Percentiles rank a stretch among this genome's conserved stretches.
These are phyloP conservation scores for Lumbricus terrestris DNA, from an alignment of 2,888 invertebrate species.

Conservation along the genomic window DNA sequence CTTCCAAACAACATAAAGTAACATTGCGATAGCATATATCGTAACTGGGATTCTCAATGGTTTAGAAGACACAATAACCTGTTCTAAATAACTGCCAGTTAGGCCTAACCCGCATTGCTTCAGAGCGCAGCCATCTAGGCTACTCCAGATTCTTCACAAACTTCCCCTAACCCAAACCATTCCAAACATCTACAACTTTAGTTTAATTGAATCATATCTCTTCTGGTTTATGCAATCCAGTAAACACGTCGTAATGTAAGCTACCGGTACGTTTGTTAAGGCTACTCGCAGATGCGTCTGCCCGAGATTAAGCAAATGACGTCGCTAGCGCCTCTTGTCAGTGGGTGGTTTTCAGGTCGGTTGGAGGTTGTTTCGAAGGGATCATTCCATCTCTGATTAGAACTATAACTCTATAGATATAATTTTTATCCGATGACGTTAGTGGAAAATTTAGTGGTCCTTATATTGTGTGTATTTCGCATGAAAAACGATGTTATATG, in stretches of 20 bases:
- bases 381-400: too few species aligned
- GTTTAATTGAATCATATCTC: too few species aligned
- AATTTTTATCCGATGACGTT: not conserved
- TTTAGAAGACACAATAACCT: too few species aligned
- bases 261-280: not conserved
- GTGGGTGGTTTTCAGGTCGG: not conserved
- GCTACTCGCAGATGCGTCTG: not conserved
- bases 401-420: not conserved
- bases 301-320: not conserved
- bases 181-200: too few species aligned
- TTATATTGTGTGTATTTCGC: not conserved
- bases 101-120: too few species aligned
- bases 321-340: not conserved
- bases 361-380: not conserved
- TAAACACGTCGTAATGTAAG: not conserved
- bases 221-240: not conserved
- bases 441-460: not conserved
- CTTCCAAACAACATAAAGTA: too few species aligned
- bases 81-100: too few species aligned
- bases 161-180: too few species aligned
- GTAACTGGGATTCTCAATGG: too few species aligned
- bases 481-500: not conserved
- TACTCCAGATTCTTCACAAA: too few species aligned
- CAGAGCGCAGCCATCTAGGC: too few species aligned
- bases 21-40: too few species aligned